Evolutionary conservation across 2,797 vertebrate species (phyloP).

Genomic region (Coracias cyanogaster): DNA sequence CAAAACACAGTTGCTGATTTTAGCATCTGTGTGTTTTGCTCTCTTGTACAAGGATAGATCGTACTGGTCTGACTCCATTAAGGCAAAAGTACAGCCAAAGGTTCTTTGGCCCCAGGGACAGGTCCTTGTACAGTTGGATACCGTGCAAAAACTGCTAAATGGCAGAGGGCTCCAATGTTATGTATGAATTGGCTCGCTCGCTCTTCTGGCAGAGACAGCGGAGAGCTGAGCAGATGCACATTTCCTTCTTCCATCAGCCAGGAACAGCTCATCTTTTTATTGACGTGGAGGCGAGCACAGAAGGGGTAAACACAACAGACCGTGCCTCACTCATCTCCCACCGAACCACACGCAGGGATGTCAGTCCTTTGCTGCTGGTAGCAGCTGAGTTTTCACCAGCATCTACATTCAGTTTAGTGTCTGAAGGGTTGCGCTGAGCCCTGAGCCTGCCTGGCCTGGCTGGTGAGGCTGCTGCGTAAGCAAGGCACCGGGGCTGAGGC

Average conservation of each 20-base stretch:
- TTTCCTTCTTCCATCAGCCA: neutral
- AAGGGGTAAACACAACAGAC: neutral
- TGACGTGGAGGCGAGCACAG: neutral
- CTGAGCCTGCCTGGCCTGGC: neutral
- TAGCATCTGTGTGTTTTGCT: constrained; percentile 11
- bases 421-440: rapidly evolving
- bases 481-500: rapidly evolving
- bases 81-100: constrained; percentile 47
- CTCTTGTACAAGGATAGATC: neutral
- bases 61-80: neutral
- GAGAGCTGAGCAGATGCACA: neutral
- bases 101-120: neutral
- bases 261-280: neutral
- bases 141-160: constrained; percentile 1
- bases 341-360: neutral
- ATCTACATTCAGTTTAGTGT: rapidly evolving
- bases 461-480: neutral
- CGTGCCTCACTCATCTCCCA: neutral
- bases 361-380: neutral
- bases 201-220: neutral
- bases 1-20: constrained; percentile 5
- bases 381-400: neutral
- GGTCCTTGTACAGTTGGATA: constrained; percentile 29
- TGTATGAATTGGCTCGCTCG: neutral
- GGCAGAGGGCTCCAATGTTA: neutral